These are phyloP conservation scores for Diaperis boleti DNA, from an alignment of 2,888 invertebrate species.

Conservation along the genomic window DNA sequence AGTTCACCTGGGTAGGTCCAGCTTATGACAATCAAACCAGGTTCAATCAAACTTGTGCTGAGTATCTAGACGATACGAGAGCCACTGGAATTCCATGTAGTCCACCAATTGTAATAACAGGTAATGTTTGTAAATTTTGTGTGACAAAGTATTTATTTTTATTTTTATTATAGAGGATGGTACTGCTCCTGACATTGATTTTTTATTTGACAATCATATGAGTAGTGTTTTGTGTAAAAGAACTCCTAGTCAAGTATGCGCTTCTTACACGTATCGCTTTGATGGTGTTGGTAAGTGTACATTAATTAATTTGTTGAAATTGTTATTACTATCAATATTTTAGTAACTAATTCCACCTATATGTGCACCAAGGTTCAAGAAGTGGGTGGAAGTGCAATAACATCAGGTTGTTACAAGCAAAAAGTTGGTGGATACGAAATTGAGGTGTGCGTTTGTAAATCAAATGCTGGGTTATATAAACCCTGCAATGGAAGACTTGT, in stretches of 20 bases:
- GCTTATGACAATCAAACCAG: slow-evolving; percentile 71
- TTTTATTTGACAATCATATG: slow-evolving; percentile 71
- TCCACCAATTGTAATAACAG: slow-evolving; percentile 74
- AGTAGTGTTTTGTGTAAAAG: slow-evolving; percentile 71
- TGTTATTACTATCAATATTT: too few species aligned
- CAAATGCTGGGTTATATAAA: slow-evolving; percentile 58
- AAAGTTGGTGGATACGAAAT: slow-evolving; percentile 64
- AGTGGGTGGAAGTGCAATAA: slow-evolving; percentile 66
- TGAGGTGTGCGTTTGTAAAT: slow-evolving; percentile 69
- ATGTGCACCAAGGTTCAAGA: slow-evolving; percentile 76
- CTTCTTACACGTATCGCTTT: slow-evolving; percentile 74
- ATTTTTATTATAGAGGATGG: slow-evolving; percentile 69
- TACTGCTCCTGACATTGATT: slow-evolving; percentile 72
- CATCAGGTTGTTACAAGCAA: slow-evolving; percentile 73
- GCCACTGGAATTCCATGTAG: slow-evolving; percentile 70
- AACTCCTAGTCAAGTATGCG: slow-evolving; percentile 73
- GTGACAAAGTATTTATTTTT: too few species aligned
- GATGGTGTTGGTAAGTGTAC: slow-evolving; percentile 73
- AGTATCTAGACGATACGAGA: slow-evolving; percentile 57
- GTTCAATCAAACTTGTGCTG: slow-evolving; percentile 64
- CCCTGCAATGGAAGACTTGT: slow-evolving; percentile 65
- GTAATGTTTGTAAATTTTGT: slow-evolving; percentile 64
- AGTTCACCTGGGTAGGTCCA: slow-evolving; percentile 79
- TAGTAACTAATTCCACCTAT: slow-evolving; percentile 78
- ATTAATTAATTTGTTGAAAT: too few species aligned